Evolutionary conservation across 2,797 vertebrate genomes (phyloP).

Genomic region (Darevskia nairensis): DNA sequence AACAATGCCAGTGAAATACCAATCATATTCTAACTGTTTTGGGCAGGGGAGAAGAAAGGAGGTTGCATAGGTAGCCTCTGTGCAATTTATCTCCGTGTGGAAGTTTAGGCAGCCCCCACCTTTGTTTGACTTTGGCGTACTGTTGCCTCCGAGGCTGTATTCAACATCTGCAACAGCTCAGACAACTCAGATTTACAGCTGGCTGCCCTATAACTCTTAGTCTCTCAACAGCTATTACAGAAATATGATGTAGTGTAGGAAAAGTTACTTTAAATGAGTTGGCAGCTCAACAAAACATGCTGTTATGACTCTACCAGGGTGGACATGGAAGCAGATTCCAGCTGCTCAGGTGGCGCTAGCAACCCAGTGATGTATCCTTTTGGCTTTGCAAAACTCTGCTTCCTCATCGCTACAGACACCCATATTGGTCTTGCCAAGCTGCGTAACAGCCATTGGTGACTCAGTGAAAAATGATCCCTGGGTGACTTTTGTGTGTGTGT

Average conservation of each 20-base stretch:
- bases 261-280: slow-evolving; percentile 31
- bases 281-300: slow-evolving; percentile 10
- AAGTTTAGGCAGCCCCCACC: slow-evolving; percentile 21
- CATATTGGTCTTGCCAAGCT: not conserved
- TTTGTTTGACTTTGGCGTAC: slow-evolving; percentile 18
- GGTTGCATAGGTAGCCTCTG: not conserved
- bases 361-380: slow-evolving; percentile 2
- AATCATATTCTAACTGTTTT: not conserved
- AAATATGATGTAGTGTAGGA: not conserved
- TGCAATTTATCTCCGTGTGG: not conserved
- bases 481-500: too few species aligned
- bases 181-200: slow-evolving; percentile 33
- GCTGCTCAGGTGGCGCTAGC: not conserved
- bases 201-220: not conserved
- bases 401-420: not conserved
- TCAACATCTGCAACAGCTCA: slow-evolving; percentile 12
- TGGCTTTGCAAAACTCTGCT: not conserved
- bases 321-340: not conserved
- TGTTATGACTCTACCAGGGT: not conserved
- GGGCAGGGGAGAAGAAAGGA: not conserved
- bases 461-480: slow-evolving; percentile 5
- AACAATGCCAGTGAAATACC: slow-evolving; percentile 15
- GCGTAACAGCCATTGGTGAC: not conserved
- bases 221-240: slow-evolving; percentile 35
- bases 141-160: slow-evolving; percentile 13